Evolutionary conservation across 2,113 vertebrate genomes (phyloP).

Genomic region (Carollia perspicillata): DNA sequence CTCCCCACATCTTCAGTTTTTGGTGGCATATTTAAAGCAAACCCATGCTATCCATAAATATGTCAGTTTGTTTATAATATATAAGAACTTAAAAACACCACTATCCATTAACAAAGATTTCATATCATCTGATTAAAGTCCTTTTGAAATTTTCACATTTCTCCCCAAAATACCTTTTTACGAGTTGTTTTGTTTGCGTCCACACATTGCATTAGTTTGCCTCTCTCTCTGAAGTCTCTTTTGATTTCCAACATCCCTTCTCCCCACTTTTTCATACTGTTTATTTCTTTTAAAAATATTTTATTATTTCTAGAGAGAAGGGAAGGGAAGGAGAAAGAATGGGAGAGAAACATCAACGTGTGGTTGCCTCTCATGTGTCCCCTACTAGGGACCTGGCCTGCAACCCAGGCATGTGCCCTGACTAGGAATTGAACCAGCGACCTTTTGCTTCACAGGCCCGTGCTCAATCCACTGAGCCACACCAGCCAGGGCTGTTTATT

Average conservation of each 20-base stretch:
- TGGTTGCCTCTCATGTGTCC: no score
- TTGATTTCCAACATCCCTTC: background rate
- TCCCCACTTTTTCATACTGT: background rate
- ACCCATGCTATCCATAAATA: background rate
- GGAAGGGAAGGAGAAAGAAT: no score
- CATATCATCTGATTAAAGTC: background rate
- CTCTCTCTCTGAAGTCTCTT: background rate
- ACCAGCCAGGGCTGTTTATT: conserved; percentile 20
- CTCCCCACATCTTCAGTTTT: background rate
- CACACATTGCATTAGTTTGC: background rate
- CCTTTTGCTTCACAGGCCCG: no score
- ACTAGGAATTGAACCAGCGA: no score
- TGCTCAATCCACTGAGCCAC: no score
- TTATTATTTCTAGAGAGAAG: no score
- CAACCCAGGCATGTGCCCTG: no score
- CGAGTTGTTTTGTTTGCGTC: background rate
- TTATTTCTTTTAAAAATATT: no score
- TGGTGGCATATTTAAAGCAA: background rate
- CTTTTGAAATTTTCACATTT: background rate
- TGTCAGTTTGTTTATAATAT: background rate
- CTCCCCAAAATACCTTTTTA: background rate
- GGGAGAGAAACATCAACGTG: no score
- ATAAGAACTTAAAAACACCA: background rate
- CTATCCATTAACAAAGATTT: background rate
- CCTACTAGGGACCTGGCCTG: no score